Evolutionary conservation across 2,113 vertebrate species (phyloP), one percentile per base, ranked within the genome.

Genomic region (Microcebus ravelobensis): DNA sequence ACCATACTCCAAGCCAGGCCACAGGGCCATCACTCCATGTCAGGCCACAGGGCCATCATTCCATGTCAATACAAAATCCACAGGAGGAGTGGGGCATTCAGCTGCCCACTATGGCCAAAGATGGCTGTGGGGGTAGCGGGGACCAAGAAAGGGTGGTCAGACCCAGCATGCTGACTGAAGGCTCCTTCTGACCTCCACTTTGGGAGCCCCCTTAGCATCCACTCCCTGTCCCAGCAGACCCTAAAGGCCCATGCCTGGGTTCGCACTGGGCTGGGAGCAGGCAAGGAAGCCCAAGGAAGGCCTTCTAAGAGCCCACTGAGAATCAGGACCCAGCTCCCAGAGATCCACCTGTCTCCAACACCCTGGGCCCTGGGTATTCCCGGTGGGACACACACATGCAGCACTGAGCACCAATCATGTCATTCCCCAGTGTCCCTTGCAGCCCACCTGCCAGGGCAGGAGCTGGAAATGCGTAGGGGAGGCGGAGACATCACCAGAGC

Each of bases 1-100:
- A 25, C 52, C 91, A 92, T 8, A 81, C 70, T 36, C 52, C 91
- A 92, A 92, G 74, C 91, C 90, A 93, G 45, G 90, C 67, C 59
- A 42, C 57, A 83, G 36, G 55, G 48, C 70, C 74, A 42, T 59
- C 27, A 96, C 70, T 55, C 57, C 93, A 92, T 48, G 73, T 88
- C 87, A 93, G 36, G 90, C 67, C 57, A 36, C 55, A 82, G n/a
- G 21, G 48, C 68, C 74, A 42, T 57, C 63, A 87, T n/a, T 90
- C 81, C 68, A 74, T 14, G 55, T 89, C 57, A 55, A n/a, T 14
- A 70, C 86, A 94, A 71, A 88, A 63, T 27, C 76, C 87, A 85
- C 29, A 42, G 67, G 34, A 59, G 42, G 83, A 18, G n/a, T 3
- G 13, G 61, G 48, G 48, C 14, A 6, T 42, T 70, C 50, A 10